Evolutionary conservation across 2,797 vertebrate species (phyloP).

Genomic region (Pristis pectinata): DNA sequence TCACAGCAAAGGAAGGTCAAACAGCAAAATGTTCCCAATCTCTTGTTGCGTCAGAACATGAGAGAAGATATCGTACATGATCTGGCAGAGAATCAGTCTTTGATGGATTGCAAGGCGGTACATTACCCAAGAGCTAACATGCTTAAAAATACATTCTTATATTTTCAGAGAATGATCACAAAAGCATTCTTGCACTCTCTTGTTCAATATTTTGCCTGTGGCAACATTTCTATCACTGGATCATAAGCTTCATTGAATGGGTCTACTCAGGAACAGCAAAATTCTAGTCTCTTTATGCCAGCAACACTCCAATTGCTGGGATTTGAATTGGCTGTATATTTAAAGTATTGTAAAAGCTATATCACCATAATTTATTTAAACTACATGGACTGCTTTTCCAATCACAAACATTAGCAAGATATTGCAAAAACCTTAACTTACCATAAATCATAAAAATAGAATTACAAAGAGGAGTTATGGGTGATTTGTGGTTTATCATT

Average conservation of each 20-base stretch:
- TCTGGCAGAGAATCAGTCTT: background rate
- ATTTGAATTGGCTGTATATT: background rate
- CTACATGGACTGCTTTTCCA: background rate
- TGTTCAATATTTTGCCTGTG: background rate
- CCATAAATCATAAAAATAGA: background rate
- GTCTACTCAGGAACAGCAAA: background rate
- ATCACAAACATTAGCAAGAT: background rate
- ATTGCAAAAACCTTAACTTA: too few relatives aligned
- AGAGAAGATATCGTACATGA: background rate
- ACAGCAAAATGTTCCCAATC: background rate
- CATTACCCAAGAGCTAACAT: background rate
- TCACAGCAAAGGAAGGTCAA: background rate
- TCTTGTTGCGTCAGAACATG: background rate
- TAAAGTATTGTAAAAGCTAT: background rate
- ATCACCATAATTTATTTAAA: background rate
- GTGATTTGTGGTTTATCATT: background rate
- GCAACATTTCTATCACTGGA: background rate
- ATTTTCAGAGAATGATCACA: background rate
- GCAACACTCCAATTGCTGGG: background rate
- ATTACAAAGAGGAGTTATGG: too few relatives aligned
- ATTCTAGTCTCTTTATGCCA: background rate
- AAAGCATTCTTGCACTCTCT: background rate
- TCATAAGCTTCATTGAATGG: background rate
- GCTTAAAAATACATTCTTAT: background rate
- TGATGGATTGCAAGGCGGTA: background rate